Evolutionary conservation across 2,113 vertebrate genomes (phyloP).

Genomic region (Calyptommatus sinebrachiatus): DNA sequence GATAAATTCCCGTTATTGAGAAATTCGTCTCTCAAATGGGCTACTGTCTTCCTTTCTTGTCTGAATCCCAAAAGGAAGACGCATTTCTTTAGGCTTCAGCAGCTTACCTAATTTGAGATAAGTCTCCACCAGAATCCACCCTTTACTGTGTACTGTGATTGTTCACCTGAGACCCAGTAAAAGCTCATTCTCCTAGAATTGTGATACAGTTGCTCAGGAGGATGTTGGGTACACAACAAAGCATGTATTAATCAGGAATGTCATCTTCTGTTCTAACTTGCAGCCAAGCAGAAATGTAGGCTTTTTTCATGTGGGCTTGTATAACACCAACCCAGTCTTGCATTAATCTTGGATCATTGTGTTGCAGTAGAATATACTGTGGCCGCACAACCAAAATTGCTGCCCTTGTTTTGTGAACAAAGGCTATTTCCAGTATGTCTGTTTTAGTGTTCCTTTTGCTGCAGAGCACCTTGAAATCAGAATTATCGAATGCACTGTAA

Average conservation of each 20-base stretch:
- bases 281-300: neutral
- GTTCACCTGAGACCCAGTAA: neutral
- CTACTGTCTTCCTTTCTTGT: too few relatives aligned
- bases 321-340: neutral
- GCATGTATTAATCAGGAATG: neutral
- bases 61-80: neutral
- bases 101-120: neutral
- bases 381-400: rapidly evolving
- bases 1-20: neutral
- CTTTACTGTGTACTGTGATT: neutral
- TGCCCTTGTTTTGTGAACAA: neutral
- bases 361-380: neutral
- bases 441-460: neutral
- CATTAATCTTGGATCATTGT: neutral
- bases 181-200: neutral
- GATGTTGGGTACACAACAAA: neutral
- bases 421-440: neutral
- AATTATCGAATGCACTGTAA: conserved; percentile 3
- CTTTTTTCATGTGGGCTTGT: too few relatives aligned
- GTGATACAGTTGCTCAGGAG: neutral
- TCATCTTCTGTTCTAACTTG: neutral
- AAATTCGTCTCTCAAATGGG: neutral
- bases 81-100: too few relatives aligned
- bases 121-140: neutral
- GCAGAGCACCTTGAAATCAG: neutral